Evolutionary conservation across 2,113 vertebrate genomes (phyloP).

Genomic region (Nesogale talazaci): DNA sequence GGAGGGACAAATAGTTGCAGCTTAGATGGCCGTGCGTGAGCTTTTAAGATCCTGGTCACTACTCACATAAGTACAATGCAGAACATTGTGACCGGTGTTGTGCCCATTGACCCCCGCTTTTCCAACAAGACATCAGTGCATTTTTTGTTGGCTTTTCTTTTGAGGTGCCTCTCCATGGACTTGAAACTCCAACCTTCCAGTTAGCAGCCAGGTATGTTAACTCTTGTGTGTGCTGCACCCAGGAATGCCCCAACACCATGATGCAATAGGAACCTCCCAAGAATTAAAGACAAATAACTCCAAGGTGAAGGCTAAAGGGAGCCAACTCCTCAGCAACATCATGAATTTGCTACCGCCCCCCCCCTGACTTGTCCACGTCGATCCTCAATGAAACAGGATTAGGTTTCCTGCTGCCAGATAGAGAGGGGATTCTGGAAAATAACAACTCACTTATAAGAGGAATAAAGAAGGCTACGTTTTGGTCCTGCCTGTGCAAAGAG

Average conservation of each 20-base stretch:
- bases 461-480: constrained; percentile 18
- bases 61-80: too few species aligned
- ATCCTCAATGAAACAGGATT: constrained; percentile 8
- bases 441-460: background rate
- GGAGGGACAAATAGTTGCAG: too few species aligned
- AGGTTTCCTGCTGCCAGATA: background rate
- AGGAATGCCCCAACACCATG: background rate
- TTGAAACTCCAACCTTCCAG: background rate
- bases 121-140: too few species aligned
- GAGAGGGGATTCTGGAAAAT: background rate
- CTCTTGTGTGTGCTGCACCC: background rate
- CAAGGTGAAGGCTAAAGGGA: background rate
- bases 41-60: too few species aligned
- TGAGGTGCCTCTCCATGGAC: background rate
- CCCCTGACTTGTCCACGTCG: background rate
- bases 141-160: background rate
- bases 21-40: too few species aligned
- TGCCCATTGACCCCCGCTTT: too few species aligned
- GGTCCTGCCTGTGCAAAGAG: background rate
- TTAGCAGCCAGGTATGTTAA: background rate
- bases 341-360: background rate
- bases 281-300: background rate
- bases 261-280: too few species aligned
- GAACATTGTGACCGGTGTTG: too few species aligned
- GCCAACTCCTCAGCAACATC: background rate